These are phyloP conservation scores for Enteromius argenteus DNA, from an alignment of 2,797 vertebrate genomes.

Conservation along the genomic window DNA sequence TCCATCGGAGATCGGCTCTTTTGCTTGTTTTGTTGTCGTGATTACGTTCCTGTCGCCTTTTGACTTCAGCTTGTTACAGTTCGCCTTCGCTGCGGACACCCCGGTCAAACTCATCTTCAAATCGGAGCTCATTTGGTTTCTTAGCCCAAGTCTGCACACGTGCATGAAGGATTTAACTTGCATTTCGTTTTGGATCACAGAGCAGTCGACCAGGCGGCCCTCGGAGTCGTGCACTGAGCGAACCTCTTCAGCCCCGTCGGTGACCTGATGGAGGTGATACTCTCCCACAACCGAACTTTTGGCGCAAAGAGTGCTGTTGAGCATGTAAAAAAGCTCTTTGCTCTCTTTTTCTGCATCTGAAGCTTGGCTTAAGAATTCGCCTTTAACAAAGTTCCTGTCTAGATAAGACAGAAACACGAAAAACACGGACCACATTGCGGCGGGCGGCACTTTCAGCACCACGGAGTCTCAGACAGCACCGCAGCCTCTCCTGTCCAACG, in stretches of 20 bases:
- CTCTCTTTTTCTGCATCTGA: constrained; percentile 71
- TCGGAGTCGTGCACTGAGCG: constrained; percentile 66
- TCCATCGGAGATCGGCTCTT: not conserved
- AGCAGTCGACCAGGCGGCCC: constrained; percentile 71
- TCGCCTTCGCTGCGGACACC: constrained; percentile 69
- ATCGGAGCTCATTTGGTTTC: constrained; percentile 55
- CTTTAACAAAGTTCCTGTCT: constrained; percentile 75
- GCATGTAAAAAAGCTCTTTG: constrained; percentile 69
- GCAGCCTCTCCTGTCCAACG: constrained; percentile 35
- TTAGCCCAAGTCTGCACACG: constrained; percentile 70
- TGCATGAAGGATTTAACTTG: constrained; percentile 75
- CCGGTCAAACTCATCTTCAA: constrained; percentile 63
- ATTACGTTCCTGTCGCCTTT: constrained; percentile 23
- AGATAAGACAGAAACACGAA: constrained; percentile 80
- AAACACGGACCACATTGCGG: constrained; percentile 79
- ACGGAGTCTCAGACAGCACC: constrained; percentile 80
- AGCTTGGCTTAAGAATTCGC: constrained; percentile 64
- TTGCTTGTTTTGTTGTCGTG: constrained; percentile 18
- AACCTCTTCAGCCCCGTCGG: constrained; percentile 78
- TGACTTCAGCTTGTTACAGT: constrained; percentile 68
- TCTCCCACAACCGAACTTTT: constrained; percentile 64
- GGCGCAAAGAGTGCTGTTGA: constrained; percentile 74
- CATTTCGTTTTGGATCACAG: constrained; percentile 64
- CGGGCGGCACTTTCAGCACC: constrained; percentile 80
- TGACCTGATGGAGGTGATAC: constrained; percentile 74